Base-by-base conservation (phyloP, 2,113 vertebrate species). In the Zosterops lateralis region DNA sequence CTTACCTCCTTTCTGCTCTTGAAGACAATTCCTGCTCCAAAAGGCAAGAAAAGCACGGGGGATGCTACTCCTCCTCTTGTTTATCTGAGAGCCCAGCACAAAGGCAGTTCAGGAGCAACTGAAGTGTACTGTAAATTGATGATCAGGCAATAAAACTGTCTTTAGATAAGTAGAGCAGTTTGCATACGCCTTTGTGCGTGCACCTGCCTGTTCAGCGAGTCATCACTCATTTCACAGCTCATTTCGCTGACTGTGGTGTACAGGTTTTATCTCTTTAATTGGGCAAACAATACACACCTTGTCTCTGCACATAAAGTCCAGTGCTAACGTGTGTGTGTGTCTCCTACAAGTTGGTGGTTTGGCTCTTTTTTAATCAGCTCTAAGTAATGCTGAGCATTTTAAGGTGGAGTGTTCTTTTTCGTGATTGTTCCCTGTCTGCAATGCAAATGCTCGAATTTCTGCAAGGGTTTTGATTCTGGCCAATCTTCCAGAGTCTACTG, bases 201-300 rank as follows among this genome's bases (percentile, higher is more conserved):
- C 95, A 95, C 96, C 93, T 96, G 91, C 95, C 89, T 92, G 91
- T 74, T 95, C 72, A 50, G 75, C 60, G n/a, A 90, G 78, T 95
- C 95, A 96, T 90, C 93, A 26, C 87, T 95, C 94, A 94, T 88
- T 92, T 86, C 90, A 95, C 96, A 96, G 96, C 91, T 94, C 90
- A 75, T 96, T 97, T 95, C 31, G 9, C 84, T 95, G 93, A 83
- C 94, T 90, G 68, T 84, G 84, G 92, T 50, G 92, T 90, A 17
- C 77, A 50, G 70, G 86, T 82, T 97, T 95, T 95, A 91, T 96
- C 90, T 95, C 89, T 92, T 95, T 96, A 96, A 95, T 95, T 96
- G 94, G 90, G 76, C 93, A 95, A 97, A 96, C 92, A 93, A 86
- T 88, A 84, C 88, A 95, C 88, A 96, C 93, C 95, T 96, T 94